Evolutionary conservation across 2,888 invertebrate genomes (phyloP).

Genomic region (Halocaridina rubra): DNA sequence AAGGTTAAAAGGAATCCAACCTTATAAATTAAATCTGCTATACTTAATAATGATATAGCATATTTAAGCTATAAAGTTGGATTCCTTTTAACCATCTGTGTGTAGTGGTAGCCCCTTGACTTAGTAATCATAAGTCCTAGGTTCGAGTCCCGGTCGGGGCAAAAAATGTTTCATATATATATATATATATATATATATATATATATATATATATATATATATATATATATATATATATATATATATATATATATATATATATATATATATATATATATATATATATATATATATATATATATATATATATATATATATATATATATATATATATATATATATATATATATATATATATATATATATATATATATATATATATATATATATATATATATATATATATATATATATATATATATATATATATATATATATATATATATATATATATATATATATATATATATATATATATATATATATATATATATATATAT

Average conservation of each 20-base stretch:
- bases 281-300: background rate
- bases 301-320: background rate
- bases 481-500: background rate
- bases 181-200: background rate
- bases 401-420: background rate
- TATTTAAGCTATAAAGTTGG: no score
- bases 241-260: background rate
- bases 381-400: background rate
- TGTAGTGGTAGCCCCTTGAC: no score
- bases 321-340: constrained; percentile 26
- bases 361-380: background rate
- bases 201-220: background rate
- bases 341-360: background rate
- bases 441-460: background rate
- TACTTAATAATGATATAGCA: no score
- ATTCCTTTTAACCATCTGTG: no score
- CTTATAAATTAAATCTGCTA: no score
- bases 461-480: background rate
- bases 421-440: background rate
- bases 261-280: background rate
- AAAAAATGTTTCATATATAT: no score
- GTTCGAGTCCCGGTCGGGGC: no score
- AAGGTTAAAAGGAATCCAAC: no score
- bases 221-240: background rate
- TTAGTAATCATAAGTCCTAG: no score